Percentiles rank a stretch among this genome's conserved stretches.
phyloP scores from a whole-genome alignment of 2,113 vertebrate genomes.

The Xenopus borealis region DNA sequence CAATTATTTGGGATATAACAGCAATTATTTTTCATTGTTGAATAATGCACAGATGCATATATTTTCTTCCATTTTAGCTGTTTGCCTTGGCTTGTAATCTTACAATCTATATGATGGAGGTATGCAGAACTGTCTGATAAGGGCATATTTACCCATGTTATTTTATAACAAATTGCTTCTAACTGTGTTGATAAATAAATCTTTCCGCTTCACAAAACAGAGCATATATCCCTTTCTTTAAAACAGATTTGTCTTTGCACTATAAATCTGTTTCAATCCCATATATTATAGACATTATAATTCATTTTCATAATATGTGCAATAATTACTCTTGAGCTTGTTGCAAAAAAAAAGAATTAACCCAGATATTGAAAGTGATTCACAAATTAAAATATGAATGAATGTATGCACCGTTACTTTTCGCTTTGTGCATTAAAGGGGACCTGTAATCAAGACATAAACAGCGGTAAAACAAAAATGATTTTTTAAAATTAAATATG shows the following conservation, averaged over 20 bases:
- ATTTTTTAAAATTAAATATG: no score
- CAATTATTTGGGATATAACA: no score
- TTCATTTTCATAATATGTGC: background rate
- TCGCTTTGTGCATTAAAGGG: no score
- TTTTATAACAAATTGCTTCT: background rate
- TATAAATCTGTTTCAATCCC: background rate
- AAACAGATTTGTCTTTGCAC: background rate
- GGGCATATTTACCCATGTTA: background rate
- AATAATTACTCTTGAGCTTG: background rate
- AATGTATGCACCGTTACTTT: no score
- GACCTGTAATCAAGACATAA: no score
- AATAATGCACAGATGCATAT: no score
- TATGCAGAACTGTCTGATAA: slow-evolving; percentile 1
- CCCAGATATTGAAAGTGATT: no score
- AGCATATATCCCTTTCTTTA: background rate
- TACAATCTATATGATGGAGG: background rate
- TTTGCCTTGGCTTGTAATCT: background rate
- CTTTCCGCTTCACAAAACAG: slow-evolving; percentile 2
- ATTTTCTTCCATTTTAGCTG: background rate
- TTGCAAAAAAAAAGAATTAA: no score
- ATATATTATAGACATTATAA: background rate
- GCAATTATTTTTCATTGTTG: no score
- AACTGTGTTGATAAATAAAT: background rate
- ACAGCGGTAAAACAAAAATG: no score
- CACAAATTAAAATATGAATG: no score